Evolutionary conservation across 2,888 invertebrate genomes (phyloP), one percentile per base, ranked within the genome.

Genomic region (Xiphydria camelus): DNA sequence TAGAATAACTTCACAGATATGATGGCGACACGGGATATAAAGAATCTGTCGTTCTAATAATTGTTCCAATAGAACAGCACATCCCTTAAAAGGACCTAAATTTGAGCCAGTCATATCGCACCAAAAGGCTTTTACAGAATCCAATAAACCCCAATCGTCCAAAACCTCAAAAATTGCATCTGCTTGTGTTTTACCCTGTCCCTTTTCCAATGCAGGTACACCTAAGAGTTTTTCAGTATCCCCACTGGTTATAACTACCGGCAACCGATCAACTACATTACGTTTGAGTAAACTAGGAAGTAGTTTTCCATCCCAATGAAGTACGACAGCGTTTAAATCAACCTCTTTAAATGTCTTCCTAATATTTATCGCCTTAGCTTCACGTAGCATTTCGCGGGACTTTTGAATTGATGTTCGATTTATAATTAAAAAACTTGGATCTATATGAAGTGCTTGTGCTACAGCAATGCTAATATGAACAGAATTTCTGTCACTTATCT

Each of bases 241-340:
- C 14, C 47, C 47, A 47, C 41, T 40, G 20, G 55, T 52, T 29
- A 60, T 46, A 19, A 63, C 38, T 38, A 64, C 46, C 22, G 61
- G 58, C 18, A 65, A 32, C 45, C 57, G 44, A 41, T 66, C 60
- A 15, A 42, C 40, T 17, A 41, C 20, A 43, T 56, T 51, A 36
- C 46, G 52, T 41, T 41, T 45, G 26, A 38, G 39, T 31, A 62
- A 23, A 45, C 48, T 52, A 17, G 51, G 54, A 14, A 61, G 35
- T 21, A 61, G 12, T 51, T 63, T 63, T 14, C 57, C 55, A 51
- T 65, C 58, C 62, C 62, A 66, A 40, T 64, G 61, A 12, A 58
- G 33, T 40, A 53, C 46, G 14, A 51, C 23, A 35, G 45, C 45
- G 31, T 55, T 45, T 10, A 54, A 38, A 18, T 51, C 46, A n/a